Base-by-base conservation (phyloP, 2,888 invertebrate genomes). In the Andrena camellia region DNA sequence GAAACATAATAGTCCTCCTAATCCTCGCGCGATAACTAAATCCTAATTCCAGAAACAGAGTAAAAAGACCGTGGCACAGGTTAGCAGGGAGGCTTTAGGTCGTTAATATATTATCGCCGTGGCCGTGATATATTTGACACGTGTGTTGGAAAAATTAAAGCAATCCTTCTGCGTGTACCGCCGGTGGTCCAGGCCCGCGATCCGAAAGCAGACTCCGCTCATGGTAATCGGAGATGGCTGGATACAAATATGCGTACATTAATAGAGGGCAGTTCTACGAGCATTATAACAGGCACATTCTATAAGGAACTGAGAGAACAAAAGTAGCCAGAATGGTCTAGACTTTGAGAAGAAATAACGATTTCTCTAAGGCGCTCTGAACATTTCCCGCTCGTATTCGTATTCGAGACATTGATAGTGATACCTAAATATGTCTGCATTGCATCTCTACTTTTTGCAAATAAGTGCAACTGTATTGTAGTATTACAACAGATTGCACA, bases 161-260 rank as follows among this genome's bases (percentile, higher is more conserved):
- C 93, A 91, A 93, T 93, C 90, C 90, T 89, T 92, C 90, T 91
- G 88, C 86, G 75, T 81, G 81, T 85, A 88, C 75, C 90, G 88
- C 89, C 86, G 93, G 93, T 93, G 93, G 93, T 93, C 93, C 91
- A 48, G 57, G 57, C 66, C 63, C 68, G 68, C 79, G 67, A 84
- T 63, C 83, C 83, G 76, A 87, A 86, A 87, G 57, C 85, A 78
- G 68, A 68, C 80, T 62, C 81, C 81, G 68, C 66, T 68, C 75
- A 70, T 84, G 89, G 93, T 93, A 93, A 93, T 92, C 93, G 92
- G 93, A 93, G 93, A 93, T 88, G 90, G 86, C 89, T 90, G 92
- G 91, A 92, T 93, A 93, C 91, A 93, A 93, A 93, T 93, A 92
- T 92, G 91, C 89, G 89, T 90, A 90, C 92, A 93, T 93, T 93